phyloP scores from a whole-genome alignment of 1,140 invertebrate species.

The Aphis gossypii region DNA sequence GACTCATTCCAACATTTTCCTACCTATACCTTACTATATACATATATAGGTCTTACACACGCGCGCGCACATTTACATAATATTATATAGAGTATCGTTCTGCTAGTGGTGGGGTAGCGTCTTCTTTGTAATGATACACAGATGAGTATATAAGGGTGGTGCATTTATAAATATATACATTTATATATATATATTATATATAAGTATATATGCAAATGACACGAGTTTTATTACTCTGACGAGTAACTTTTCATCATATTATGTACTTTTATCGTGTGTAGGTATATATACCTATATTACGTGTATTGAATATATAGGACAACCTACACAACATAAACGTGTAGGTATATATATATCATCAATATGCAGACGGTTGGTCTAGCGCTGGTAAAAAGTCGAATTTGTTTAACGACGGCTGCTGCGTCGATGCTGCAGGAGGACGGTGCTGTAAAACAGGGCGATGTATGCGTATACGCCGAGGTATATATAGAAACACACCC shows the following conservation, averaged over 20 bases:
- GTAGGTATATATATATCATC: neutral
- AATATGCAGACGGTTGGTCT: neutral
- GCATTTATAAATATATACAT: no score
- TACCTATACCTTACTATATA: neutral
- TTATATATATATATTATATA: neutral
- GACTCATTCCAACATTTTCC: neutral
- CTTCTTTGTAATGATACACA: neutral
- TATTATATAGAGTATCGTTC: no score
- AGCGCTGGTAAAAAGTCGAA: neutral
- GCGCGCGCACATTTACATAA: no score
- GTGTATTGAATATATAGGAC: neutral
- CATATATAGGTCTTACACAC: neutral
- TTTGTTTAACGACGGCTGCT: neutral
- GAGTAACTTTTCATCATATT: neutral
- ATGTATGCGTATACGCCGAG: neutral
- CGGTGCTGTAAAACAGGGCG: neutral
- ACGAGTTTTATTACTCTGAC: neutral
- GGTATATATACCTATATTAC: neutral
- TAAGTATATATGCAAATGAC: neutral
- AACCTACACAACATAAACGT: neutral
- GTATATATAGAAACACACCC: neutral
- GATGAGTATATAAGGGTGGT: neutral
- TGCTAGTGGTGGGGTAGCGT: no score
- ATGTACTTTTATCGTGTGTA: no score
- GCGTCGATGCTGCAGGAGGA: no score